Evolutionary conservation across 2,888 invertebrate species (phyloP), one percentile per base, ranked within the genome.

Genomic region (Amaurobius ferox): DNA sequence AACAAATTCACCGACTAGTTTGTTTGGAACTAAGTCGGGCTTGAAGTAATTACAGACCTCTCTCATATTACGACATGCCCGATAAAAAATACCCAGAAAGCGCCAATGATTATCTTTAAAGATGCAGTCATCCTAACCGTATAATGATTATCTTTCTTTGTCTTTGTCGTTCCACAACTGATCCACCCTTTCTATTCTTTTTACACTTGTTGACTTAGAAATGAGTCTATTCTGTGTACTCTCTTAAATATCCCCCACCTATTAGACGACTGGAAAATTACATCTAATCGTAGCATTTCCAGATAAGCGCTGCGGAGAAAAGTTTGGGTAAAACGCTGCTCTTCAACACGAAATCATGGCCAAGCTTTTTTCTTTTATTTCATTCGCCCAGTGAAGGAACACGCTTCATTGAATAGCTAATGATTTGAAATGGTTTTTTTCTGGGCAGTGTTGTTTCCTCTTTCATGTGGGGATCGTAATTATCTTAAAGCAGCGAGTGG

Each of bases 251-350:
- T 55, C 55, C 55, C 16, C 55, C 55, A 55, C 55, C 23, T 55
- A 55, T 55, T 55, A 55, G 55, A 55, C 55, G 23, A 23, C 55
- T 55, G 23, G 55, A 23, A 55, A 55, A 55, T 55, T 55, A 55
- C 55, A 19, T 23, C 55, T 55, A 55, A 55, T 55, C 55, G 55
- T 55, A 3, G 55, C 23, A 23, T 55, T 23, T 55, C 55, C 23
- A 55, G 23, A 55, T 55, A 55, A 55, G 55, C 11, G 16, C 2
- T 23, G 19, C 11, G 23, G 55, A 55, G 23, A 23, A 23, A 23
- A 23, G 5, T 23, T 2, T 3, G 55, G 2, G 55, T n/a, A n/a
- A n/a, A n/a, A 23, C 3, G 55, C 23, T 16, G 2, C 55, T 55
- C 55, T 23, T 16, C 23, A 23, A 23, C 55, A 55, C 55, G 55